Conservation (phyloP, 1,140 invertebrate species). For the Diabrotica undecimpunctata region DNA sequence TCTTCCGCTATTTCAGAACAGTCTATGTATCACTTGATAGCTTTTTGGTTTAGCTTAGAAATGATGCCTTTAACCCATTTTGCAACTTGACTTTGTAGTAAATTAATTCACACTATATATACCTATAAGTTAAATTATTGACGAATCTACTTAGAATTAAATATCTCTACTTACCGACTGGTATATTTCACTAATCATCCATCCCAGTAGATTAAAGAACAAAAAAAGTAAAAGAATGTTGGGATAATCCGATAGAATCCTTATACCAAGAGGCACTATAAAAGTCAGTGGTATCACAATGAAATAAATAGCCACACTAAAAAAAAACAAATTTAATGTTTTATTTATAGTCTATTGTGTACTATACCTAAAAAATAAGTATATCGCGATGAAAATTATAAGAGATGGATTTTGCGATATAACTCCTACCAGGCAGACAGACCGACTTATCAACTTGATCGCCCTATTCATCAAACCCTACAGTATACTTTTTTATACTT, state of each 20-base stretch:
- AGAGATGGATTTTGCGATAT: not conserved
- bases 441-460: not conserved
- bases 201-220: slow-evolving; percentile 16
- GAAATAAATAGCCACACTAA: slow-evolving; percentile 17
- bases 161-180: slow-evolving; percentile 23
- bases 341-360: not conserved
- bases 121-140: too few species aligned
- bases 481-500: not conserved
- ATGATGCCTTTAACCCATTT: too few species aligned
- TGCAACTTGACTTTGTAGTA: too few species aligned
- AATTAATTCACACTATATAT: too few species aligned
- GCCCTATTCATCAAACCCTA: not conserved
- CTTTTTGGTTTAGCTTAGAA: too few species aligned
- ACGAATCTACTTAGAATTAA: too few species aligned
- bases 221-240: slow-evolving; percentile 14
- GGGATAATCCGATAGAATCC: slow-evolving; percentile 17
- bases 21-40: too few species aligned
- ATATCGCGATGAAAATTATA: not conserved
- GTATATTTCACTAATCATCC: slow-evolving; percentile 23
- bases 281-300: slow-evolving; percentile 20
- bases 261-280: slow-evolving; percentile 11
- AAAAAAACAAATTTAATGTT: slow-evolving; percentile 12
- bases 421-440: not conserved
- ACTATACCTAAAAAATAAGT: not conserved
- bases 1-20: too few species aligned